Evolutionary conservation across 2,797 vertebrate species (phyloP).

Genomic region (Chaetophractus vellerosus): DNA sequence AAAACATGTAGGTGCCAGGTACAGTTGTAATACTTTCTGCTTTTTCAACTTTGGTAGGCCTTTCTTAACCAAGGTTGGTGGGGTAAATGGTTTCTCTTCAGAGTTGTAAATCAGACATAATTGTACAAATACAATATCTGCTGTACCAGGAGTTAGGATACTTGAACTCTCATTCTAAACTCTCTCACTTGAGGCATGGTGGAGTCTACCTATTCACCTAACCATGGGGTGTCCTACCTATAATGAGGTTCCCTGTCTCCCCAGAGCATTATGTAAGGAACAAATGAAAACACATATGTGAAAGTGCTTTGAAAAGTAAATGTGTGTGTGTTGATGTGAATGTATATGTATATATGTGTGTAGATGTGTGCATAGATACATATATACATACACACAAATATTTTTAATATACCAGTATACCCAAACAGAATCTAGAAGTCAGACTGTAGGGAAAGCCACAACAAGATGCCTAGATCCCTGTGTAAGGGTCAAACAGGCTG

Average conservation of each 20-base stretch:
- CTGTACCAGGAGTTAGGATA: neutral
- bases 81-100: neutral
- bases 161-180: neutral
- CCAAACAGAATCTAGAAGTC: neutral
- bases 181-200: neutral
- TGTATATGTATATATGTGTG: no score
- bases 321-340: no score
- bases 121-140: neutral
- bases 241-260: neutral
- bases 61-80: neutral
- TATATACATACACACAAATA: no score
- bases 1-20: constrained; percentile 14
- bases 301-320: constrained; percentile 15
- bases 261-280: neutral
- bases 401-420: neutral
- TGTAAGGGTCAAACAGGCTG: neutral
- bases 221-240: neutral
- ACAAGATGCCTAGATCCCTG: neutral
- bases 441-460: neutral
- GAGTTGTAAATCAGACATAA: neutral
- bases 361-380: no score
- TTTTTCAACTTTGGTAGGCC: neutral
- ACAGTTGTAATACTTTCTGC: neutral
- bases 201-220: neutral
- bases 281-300: neutral